These are phyloP conservation scores for Poeciliopsis paucimaculata DNA, from an alignment of 2,797 vertebrate genomes.

Conservation along the genomic window DNA sequence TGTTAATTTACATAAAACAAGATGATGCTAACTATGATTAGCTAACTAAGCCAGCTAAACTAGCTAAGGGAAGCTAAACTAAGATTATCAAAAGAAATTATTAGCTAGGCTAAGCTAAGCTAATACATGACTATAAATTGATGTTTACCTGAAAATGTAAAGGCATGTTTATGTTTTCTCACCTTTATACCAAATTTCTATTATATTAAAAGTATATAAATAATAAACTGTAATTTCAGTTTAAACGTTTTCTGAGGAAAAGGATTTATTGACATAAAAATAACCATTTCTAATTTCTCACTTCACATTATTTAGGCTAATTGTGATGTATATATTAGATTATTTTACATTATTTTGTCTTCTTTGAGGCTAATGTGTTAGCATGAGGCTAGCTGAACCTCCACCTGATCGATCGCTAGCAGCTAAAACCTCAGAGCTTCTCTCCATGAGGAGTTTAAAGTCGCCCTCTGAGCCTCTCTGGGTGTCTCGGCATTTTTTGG, in stretches of 20 bases:
- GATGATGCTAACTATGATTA: background rate
- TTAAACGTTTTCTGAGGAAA: too few species aligned
- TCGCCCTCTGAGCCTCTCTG: background rate
- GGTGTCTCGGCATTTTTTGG: too few species aligned
- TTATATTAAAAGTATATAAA: too few species aligned
- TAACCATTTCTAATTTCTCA: background rate
- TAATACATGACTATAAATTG: background rate
- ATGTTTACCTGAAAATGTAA: background rate
- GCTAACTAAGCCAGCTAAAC: background rate
- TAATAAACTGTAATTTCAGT: too few species aligned
- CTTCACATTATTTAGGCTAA: background rate
- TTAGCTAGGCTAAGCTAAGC: background rate
- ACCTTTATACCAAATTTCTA: background rate
- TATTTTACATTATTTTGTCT: background rate
- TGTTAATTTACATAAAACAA: too few species aligned
- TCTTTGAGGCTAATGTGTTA: conserved; percentile 1
- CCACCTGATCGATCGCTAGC: conserved; percentile 42
- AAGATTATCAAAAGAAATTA: background rate
- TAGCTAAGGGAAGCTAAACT: background rate
- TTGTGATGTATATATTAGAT: background rate
- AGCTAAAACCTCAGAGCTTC: conserved; percentile 32
- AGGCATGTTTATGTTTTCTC: background rate
- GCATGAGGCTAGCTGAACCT: conserved; percentile 9
- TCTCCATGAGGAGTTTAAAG: conserved; percentile 39
- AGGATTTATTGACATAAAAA: background rate